Evolutionary conservation across 2,888 invertebrate species (phyloP).

Genomic region (Eupsilia transversa): DNA sequence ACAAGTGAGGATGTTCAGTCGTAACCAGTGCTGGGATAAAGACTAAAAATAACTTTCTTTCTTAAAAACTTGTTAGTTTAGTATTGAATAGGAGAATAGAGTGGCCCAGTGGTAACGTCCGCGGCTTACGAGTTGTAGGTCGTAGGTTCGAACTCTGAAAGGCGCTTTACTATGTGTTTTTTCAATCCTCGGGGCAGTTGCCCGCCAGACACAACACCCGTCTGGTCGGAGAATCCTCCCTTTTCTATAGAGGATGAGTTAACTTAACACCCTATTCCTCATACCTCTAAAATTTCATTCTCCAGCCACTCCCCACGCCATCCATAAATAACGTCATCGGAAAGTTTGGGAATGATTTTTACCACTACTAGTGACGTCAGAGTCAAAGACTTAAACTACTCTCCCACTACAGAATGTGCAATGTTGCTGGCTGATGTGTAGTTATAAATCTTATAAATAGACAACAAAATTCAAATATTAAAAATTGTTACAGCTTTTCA

Average conservation of each 20-base stretch:
- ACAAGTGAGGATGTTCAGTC: neutral
- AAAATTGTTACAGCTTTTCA: neutral
- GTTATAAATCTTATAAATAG: neutral
- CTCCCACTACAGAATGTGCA: neutral
- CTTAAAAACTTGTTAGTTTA: neutral
- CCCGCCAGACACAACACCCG: no score
- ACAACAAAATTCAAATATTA: neutral
- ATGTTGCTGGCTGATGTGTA: neutral
- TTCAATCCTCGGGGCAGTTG: no score
- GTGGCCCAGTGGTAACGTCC: no score
- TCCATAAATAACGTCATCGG: constrained; percentile 9
- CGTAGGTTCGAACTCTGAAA: no score
- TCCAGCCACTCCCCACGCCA: neutral
- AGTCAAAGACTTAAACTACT: neutral
- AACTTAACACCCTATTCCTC: no score
- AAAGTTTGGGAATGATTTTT: constrained; percentile 2
- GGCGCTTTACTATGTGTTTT: no score
- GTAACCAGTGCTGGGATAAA: neutral
- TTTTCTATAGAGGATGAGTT: no score
- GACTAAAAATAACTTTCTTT: no score
- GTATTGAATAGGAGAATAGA: neutral
- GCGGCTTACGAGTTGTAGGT: no score
- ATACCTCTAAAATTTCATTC: no score
- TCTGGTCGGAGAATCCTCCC: no score
- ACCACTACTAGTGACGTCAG: constrained; percentile 4